A percentile compares a stretch with the other conserved stretches of the same genome.
Conservation (phyloP, 2,113 vertebrate genomes). For the Oplegnathus fasciatus region DNA sequence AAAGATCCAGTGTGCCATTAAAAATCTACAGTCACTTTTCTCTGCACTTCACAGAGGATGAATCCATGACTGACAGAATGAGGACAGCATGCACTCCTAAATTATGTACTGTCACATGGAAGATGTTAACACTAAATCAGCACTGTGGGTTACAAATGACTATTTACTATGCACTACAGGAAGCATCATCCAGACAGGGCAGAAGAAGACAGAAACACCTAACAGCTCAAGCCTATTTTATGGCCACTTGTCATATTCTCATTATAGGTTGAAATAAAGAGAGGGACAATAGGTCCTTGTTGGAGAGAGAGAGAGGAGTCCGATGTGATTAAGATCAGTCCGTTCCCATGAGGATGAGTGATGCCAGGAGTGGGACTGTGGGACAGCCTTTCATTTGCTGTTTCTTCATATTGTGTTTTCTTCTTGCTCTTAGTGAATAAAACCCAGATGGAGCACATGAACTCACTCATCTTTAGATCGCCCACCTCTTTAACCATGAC, state of each 20-base stretch:
- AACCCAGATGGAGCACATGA: constrained; percentile 70
- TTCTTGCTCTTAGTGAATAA: constrained; percentile 49
- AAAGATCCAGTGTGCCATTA: constrained; percentile 42
- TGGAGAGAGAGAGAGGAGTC: constrained; percentile 15
- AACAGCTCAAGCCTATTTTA: constrained; percentile 9
- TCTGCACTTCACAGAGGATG: constrained; percentile 54
- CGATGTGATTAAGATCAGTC: constrained; percentile 49
- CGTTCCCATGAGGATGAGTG: constrained; percentile 33
- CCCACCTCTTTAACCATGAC: constrained; percentile 64
- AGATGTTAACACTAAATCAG: constrained; percentile 47
- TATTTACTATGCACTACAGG: constrained; percentile 30
- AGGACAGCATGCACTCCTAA: constrained; percentile 64
- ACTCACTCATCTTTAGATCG: constrained; percentile 65
- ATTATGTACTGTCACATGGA: constrained; percentile 68
- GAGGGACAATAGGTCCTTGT: constrained; percentile 41
- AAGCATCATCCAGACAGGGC: constrained; percentile 11
- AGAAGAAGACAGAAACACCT: neutral
- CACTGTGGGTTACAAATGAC: constrained; percentile 21
- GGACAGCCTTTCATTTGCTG: constrained; percentile 43
- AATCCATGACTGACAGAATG: constrained; percentile 74
- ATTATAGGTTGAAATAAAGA: constrained; percentile 35
- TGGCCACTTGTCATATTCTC: constrained; percentile 27
- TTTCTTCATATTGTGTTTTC: constrained; percentile 54
- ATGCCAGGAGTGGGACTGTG: constrained; percentile 38
- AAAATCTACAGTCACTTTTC: constrained; percentile 55